Conservation (phyloP, 2,888 invertebrate genomes). For the Cosmia trapezina region DNA sequence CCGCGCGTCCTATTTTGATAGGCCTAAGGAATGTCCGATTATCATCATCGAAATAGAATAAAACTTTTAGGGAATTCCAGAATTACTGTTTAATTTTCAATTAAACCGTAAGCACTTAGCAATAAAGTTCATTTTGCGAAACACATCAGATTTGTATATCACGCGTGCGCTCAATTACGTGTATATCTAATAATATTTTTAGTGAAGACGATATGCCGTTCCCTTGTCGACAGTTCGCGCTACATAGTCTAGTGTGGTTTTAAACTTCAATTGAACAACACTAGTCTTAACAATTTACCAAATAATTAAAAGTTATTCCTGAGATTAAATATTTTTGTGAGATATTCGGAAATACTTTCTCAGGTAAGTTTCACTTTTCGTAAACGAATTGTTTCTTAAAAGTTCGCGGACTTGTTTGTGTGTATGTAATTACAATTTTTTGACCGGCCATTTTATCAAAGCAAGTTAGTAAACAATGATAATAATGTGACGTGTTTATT, state of each 20-base stretch:
- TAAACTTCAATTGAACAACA: too few relatives aligned
- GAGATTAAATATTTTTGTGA: not conserved
- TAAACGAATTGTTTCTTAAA: not conserved
- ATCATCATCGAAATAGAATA: too few relatives aligned
- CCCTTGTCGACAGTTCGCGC: not conserved
- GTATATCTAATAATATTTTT: too few relatives aligned
- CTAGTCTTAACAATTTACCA: too few relatives aligned
- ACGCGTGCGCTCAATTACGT: too few relatives aligned
- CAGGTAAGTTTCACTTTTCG: constrained; percentile 12
- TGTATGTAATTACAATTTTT: not conserved
- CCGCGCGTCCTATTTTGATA: too few relatives aligned
- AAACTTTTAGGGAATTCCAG: not conserved
- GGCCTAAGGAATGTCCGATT: too few relatives aligned
- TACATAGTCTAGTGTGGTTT: not conserved
- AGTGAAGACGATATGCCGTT: too few relatives aligned
- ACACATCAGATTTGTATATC: constrained; percentile 2
- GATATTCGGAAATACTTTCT: not conserved
- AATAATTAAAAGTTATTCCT: not conserved
- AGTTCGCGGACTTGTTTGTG: not conserved
- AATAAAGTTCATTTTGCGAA: constrained; percentile 1
- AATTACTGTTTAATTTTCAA: not conserved
- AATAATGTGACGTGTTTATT: not conserved
- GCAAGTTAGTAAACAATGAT: not conserved
- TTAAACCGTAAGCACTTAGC: not conserved
- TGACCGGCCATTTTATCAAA: not conserved